These are phyloP conservation scores for Alectoris magna DNA, from an alignment of 2,797 vertebrate genomes.

Conservation along the genomic window DNA sequence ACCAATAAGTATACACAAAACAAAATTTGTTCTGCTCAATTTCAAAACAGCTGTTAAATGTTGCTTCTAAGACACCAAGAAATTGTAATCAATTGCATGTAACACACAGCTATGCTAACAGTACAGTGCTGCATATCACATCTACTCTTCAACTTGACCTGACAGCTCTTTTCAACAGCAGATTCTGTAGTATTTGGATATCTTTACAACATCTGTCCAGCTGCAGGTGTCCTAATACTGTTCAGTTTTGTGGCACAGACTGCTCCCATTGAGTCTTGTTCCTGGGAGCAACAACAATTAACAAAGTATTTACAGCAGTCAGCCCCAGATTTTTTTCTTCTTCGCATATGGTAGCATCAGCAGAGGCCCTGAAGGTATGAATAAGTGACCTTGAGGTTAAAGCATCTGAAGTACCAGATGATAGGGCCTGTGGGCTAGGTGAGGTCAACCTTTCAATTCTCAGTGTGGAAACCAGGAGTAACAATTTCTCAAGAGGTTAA, in stretches of 20 bases:
- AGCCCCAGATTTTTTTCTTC: not conserved
- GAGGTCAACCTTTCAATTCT: not conserved
- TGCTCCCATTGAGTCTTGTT: not conserved
- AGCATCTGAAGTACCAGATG: not conserved
- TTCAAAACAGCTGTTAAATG: not conserved
- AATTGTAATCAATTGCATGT: not conserved
- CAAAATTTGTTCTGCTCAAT: not conserved
- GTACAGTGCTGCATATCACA: not conserved
- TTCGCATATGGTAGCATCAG: not conserved
- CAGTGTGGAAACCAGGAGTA: not conserved
- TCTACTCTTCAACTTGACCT: not conserved
- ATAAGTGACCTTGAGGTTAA: not conserved
- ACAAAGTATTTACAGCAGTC: not conserved
- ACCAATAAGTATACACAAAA: not conserved
- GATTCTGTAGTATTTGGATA: not conserved
- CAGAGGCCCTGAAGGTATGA: not conserved
- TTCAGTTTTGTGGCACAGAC: not conserved
- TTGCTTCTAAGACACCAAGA: not conserved
- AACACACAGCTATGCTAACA: not conserved
- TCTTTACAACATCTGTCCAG: not conserved
- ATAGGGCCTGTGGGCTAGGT: not conserved
- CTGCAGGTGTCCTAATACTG: not conserved
- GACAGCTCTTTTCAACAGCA: not conserved
- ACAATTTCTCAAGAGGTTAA: not conserved
- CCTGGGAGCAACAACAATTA: not conserved